Evolutionary conservation across 2,797 vertebrate genomes (phyloP).

Genomic region (Geotria australis): DNA sequence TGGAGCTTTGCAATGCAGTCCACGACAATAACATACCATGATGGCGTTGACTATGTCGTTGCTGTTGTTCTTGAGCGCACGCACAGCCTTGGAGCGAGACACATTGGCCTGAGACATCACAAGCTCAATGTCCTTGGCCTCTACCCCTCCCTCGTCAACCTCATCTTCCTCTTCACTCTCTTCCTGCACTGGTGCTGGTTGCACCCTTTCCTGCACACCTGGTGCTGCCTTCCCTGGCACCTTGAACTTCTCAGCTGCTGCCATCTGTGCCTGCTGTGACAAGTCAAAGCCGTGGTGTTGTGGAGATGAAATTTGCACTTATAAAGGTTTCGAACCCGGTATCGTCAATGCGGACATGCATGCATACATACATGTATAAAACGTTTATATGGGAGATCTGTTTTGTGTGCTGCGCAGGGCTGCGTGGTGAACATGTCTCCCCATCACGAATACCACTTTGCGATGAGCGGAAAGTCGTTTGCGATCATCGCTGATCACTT

Average conservation of each 20-base stretch:
- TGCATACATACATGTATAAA: too few species aligned
- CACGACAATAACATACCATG: conserved; percentile 32
- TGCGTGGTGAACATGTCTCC: neutral
- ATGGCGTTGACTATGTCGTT: conserved; percentile 96
- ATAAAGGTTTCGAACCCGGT: too few species aligned
- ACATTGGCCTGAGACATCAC: conserved; percentile 95
- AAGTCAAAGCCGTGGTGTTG: too few species aligned
- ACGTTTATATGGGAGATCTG: too few species aligned
- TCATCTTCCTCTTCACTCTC: conserved; percentile 70
- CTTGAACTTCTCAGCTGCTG: conserved; percentile 88
- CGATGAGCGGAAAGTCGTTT: conserved; percentile 90
- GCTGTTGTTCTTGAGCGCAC: conserved; percentile 74
- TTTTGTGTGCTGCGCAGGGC: too few species aligned
- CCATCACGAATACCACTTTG: conserved; percentile 51
- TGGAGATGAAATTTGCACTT: too few species aligned
- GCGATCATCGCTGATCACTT: conserved; percentile 69
- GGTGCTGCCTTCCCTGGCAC: conserved; percentile 50
- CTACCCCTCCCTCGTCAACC: conserved; percentile 62
- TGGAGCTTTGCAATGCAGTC: too few species aligned
- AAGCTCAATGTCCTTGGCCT: conserved; percentile 69
- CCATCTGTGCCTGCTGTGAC: conserved; percentile 87
- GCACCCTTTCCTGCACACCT: conserved; percentile 20
- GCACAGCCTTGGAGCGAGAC: conserved; percentile 56
- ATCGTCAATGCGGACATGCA: too few species aligned
- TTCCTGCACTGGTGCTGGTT: conserved; percentile 24